Base-by-base conservation (phyloP, 2,888 invertebrate genomes). In the Plagiodera versicolora region DNA sequence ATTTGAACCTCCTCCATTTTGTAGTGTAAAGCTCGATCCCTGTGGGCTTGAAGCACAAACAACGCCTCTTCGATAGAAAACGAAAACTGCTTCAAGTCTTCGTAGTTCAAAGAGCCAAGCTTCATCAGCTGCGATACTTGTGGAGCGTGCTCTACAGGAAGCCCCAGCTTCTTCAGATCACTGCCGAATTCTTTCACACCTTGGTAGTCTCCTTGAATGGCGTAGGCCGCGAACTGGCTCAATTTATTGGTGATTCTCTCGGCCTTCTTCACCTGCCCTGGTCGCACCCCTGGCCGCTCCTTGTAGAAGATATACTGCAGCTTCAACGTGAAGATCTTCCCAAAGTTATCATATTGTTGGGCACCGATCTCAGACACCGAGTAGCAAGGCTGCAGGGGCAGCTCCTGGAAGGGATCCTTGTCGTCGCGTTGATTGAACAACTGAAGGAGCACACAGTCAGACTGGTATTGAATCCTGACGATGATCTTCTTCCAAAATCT, bases 341-440 rank as follows among this genome's bases (percentile, higher is more conserved):
- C 98, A 79, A 92, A 99, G 80, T 97, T 95, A 81, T 99, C 99
- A 78, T 95, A 98, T 79, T 98, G 98, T 82, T 99, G 99, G 32
- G 96, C 94, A 52, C 91, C 92, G 50, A 95, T 90, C 64, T 95
- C 96, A 2, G 96, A 97, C 48, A 97, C 91, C 1, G 95, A 95
- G 81, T 98, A 98, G 78, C 95, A 96, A 1, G 96, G 91, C 79
- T 96, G 94, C 67, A 97, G 82, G 0, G 95, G 95, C 68, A 98
- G 83, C 82, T 98, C 98, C 81, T 98, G 96, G 81, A 97, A 94
- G 0, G 96, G 92, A 78, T 95, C 94, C 78, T 92, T 92, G 35
- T 66, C 65, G 16, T 67, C 66, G 56, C 88, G 87, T 69, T 88
- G 87, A 79, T 93, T 92, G 75, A 87, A 92, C 59, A 98, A 83